phyloP scores from a whole-genome alignment of 1,140 invertebrate species.

The Belonocnema kinseyi region DNA sequence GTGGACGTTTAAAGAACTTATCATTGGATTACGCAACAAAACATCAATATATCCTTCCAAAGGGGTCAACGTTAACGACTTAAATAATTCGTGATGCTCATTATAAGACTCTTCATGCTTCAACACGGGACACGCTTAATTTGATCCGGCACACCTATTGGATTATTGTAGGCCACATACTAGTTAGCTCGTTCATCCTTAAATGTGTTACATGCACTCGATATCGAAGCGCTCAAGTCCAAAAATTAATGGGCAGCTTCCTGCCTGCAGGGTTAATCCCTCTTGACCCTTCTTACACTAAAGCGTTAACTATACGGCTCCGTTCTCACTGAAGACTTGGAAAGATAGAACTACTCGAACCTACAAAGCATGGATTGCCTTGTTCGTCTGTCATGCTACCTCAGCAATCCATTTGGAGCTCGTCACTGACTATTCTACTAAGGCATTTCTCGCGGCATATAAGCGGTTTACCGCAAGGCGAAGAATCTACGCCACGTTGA shows the following conservation, averaged over 20 bases:
- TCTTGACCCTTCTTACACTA: slow-evolving; percentile 57
- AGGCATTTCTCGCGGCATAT: slow-evolving; percentile 65
- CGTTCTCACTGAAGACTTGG: slow-evolving; percentile 50
- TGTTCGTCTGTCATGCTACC: slow-evolving; percentile 57
- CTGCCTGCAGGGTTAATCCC: slow-evolving; percentile 51
- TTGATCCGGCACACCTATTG: slow-evolving; percentile 47
- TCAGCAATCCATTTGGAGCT: slow-evolving; percentile 67
- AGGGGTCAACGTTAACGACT: slow-evolving; percentile 40
- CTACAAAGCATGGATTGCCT: slow-evolving; percentile 50
- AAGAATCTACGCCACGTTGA: slow-evolving; percentile 45
- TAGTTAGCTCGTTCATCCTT: slow-evolving; percentile 39
- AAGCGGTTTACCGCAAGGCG: slow-evolving; percentile 62
- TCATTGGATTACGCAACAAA: slow-evolving; percentile 34
- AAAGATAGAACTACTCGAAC: slow-evolving; percentile 31
- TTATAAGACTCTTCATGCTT: slow-evolving; percentile 49
- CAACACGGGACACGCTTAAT: slow-evolving; percentile 42
- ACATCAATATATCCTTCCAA: slow-evolving; percentile 47
- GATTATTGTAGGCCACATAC: slow-evolving; percentile 43
- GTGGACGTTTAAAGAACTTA: slow-evolving; percentile 32
- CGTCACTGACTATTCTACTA: slow-evolving; percentile 60
- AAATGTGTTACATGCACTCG: slow-evolving; percentile 50
- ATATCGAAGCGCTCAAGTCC: slow-evolving; percentile 22
- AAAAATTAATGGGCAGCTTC: slow-evolving; percentile 64
- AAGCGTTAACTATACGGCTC: slow-evolving; percentile 70
- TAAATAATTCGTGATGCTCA: slow-evolving; percentile 56